phyloP scores from a whole-genome alignment of 2,888 invertebrate genomes.

The Drosophila buzzatii region DNA sequence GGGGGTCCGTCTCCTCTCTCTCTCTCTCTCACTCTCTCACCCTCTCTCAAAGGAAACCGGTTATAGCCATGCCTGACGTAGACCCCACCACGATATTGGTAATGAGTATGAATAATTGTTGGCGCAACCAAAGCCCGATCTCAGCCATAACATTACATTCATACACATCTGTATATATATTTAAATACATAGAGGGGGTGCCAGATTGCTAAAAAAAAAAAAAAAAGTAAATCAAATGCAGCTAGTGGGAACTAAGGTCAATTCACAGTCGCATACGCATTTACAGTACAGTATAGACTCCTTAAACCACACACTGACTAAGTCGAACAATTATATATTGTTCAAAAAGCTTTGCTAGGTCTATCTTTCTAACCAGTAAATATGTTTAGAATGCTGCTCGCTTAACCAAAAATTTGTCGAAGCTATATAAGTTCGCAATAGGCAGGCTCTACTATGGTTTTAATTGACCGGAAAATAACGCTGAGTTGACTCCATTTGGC shows the following conservation, averaged over 20 bases:
- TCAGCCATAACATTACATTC: background rate
- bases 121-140: conserved; percentile 23
- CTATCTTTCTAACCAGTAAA: no score
- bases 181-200: conserved; percentile 7
- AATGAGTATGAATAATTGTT: conserved; percentile 57
- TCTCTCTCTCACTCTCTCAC: background rate
- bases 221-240: conserved; percentile 10
- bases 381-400: no score
- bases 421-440: background rate
- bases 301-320: background rate
- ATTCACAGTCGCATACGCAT: conserved; percentile 8
- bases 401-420: background rate
- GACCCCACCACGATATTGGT: conserved; percentile 41
- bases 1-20: background rate
- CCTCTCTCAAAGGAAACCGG: conserved; percentile 50
- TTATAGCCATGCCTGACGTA: conserved; percentile 44
- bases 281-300: background rate
- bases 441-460: conserved; percentile 20
- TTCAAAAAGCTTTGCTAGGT: background rate
- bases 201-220: conserved; percentile 15
- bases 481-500: conserved; percentile 46
- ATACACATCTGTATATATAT: conserved; percentile 8
- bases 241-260: conserved; percentile 9
- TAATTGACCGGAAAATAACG: conserved; percentile 71
- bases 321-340: background rate